phyloP scores from a whole-genome alignment of 1,140 invertebrate genomes.

The Ips typographus region DNA sequence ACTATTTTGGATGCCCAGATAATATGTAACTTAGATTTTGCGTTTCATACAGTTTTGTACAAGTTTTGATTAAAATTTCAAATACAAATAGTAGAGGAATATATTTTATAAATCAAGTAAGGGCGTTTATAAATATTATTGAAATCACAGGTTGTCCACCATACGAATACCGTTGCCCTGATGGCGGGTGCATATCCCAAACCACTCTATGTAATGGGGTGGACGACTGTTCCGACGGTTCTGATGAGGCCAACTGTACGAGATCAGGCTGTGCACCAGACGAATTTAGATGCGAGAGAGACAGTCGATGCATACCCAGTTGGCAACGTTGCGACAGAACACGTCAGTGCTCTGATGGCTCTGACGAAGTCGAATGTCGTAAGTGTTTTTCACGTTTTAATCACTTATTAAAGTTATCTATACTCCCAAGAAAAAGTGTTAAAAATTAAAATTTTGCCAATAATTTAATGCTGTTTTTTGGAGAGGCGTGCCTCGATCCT shows the following conservation, averaged over 20 bases:
- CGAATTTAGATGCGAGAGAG: slow-evolving; percentile 67
- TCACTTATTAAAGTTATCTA: not conserved
- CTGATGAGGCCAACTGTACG: slow-evolving; percentile 61
- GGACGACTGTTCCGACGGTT: slow-evolving; percentile 66
- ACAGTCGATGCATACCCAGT: slow-evolving; percentile 86
- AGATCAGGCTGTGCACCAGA: slow-evolving; percentile 58
- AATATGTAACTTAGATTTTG: no score
- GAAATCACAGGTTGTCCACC: slow-evolving; percentile 47
- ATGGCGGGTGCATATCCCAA: slow-evolving; percentile 68
- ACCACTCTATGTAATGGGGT: slow-evolving; percentile 64
- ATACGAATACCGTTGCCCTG: slow-evolving; percentile 60
- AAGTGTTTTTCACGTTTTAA: slow-evolving; percentile 53
- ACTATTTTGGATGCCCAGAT: no score
- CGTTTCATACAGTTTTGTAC: no score
- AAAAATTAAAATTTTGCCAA: not conserved
- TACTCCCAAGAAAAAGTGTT: not conserved
- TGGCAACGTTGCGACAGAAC: slow-evolving; percentile 88
- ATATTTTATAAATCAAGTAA: no score
- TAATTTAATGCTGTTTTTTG: slow-evolving; percentile 42
- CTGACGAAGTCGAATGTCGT: slow-evolving; percentile 91
- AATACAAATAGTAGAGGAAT: no score
- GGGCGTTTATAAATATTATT: no score
- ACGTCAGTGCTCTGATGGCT: slow-evolving; percentile 81
- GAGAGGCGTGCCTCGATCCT: slow-evolving; percentile 61
- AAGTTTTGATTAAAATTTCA: no score